phyloP scores from a whole-genome alignment of 2,888 invertebrate genomes.

The Autographa pulchrina region DNA sequence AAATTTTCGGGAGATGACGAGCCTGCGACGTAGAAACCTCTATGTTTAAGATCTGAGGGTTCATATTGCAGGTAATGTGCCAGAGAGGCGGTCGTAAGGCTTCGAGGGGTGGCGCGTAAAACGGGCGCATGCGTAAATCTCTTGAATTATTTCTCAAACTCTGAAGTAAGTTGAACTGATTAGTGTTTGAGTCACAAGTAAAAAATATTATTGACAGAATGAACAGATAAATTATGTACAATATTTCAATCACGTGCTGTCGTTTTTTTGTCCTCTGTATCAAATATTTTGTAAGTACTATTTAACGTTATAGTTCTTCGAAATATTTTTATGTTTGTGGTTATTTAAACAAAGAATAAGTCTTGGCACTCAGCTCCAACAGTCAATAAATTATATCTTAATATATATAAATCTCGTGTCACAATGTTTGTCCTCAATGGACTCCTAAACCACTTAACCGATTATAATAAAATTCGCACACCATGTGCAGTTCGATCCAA shows the following conservation, averaged over 20 bases:
- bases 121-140: constrained; percentile 86
- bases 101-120: constrained; percentile 88
- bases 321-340: neutral
- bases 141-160: constrained; percentile 78
- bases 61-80: constrained; percentile 79
- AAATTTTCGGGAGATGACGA: constrained; percentile 78
- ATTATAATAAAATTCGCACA: no score
- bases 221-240: constrained; percentile 36
- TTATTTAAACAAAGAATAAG: neutral
- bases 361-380: neutral
- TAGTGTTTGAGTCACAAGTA: constrained; percentile 46
- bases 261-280: neutral
- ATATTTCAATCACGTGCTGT: constrained; percentile 3
- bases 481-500: no score
- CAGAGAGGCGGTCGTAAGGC: constrained; percentile 88
- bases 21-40: constrained; percentile 67
- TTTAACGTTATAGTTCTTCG: neutral
- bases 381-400: no score
- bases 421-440: no score
- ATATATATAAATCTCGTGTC: no score
- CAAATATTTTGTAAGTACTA: constrained; percentile 10
- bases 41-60: constrained; percentile 78
- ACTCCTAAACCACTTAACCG: no score
- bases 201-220: constrained; percentile 49
- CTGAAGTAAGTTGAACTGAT: constrained; percentile 72